Evolutionary conservation across 2,888 invertebrate genomes (phyloP).

Genomic region (Lottia gigantea): DNA sequence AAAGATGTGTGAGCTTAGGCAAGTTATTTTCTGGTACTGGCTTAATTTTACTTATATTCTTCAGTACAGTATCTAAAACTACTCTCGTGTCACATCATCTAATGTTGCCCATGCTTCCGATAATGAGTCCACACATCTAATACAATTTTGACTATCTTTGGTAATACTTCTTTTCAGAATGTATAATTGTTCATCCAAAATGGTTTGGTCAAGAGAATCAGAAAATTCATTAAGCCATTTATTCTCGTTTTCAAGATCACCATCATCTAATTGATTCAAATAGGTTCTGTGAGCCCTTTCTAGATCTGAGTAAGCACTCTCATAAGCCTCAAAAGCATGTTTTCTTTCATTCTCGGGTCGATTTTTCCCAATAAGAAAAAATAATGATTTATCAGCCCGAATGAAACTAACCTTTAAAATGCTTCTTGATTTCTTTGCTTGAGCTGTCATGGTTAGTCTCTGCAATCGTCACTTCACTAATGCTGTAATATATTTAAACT

Average conservation of each 20-base stretch:
- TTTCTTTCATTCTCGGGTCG: neutral
- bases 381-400: constrained; percentile 3
- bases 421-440: neutral
- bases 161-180: constrained; percentile 2
- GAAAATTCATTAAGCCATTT: neutral
- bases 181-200: neutral
- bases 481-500: no score
- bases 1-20: neutral
- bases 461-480: neutral
- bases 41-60: constrained; percentile 9
- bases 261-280: neutral
- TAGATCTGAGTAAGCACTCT: neutral
- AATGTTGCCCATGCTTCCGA: neutral
- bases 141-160: constrained; percentile 1
- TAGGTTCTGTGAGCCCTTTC: neutral
- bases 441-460: neutral
- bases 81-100: neutral
- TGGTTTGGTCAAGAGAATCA: neutral
- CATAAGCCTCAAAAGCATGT: neutral
- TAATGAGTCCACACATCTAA: neutral
- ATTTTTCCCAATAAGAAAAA: no score
- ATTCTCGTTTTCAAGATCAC: neutral
- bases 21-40: neutral
- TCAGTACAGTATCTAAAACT: constrained; percentile 1
- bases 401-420: neutral